Percentiles rank a stretch among this genome's conserved stretches.
These are phyloP conservation scores for Phalacrocorax carbo DNA, from an alignment of 2,113 vertebrate genomes.

Conservation along the genomic window DNA sequence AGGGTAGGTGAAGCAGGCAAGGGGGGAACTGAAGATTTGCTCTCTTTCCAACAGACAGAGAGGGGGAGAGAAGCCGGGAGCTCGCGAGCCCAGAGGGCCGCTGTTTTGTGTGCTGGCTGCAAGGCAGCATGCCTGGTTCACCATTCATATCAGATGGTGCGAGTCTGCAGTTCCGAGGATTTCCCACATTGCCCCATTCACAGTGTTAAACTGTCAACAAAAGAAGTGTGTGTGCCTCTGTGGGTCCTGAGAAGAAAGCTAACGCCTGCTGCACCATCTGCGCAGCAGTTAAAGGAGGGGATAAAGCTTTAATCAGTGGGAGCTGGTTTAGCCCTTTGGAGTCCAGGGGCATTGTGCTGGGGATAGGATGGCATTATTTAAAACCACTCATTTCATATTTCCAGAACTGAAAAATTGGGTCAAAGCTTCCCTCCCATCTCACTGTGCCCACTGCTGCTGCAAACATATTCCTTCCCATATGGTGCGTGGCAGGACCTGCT, in stretches of 20 bases:
- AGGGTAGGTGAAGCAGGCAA: not conserved
- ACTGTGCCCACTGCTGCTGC: not conserved
- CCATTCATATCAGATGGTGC: constrained; percentile 37
- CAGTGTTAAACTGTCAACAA: constrained; percentile 71
- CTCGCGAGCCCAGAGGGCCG: not conserved
- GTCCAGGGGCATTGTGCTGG: not conserved
- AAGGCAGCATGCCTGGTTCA: not conserved
- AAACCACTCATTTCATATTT: constrained; percentile 64
- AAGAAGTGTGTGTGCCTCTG: constrained; percentile 73
- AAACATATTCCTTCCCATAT: not conserved
- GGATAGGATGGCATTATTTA: not conserved
- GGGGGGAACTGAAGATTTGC: not conserved
- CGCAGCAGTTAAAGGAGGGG: constrained; percentile 42
- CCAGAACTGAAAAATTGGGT: constrained; percentile 55
- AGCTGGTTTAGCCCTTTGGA: not conserved
- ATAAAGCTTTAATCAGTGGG: constrained; percentile 43
- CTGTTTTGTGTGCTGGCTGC: not conserved
- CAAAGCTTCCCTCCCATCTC: constrained; percentile 32
- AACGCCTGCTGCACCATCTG: constrained; percentile 72
- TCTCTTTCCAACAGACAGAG: not conserved
- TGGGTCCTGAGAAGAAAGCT: not conserved
- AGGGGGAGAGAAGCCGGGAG: not conserved
- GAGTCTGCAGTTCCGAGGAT: constrained; percentile 19
- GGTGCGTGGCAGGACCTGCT: not conserved
- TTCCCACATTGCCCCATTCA: constrained; percentile 75